Evolutionary conservation across 1,140 invertebrate genomes (phyloP).

Genomic region (Megalonaias nervosa): DNA sequence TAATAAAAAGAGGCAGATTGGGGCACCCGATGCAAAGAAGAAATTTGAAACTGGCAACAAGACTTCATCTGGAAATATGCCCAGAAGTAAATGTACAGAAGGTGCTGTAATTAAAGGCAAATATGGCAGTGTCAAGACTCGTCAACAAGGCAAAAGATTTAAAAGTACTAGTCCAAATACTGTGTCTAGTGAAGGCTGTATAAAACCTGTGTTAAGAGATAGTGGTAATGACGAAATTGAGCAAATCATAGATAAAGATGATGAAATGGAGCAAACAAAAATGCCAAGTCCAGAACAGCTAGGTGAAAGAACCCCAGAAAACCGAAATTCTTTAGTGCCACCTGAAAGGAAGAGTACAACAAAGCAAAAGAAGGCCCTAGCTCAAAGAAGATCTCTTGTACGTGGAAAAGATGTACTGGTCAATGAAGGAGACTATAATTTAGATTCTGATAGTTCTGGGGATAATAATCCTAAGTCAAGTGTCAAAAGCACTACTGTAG

Average conservation of each 20-base stretch:
- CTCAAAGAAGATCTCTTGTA: slow-evolving; percentile 22
- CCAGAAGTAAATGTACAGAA: too few species aligned
- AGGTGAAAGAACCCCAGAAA: slow-evolving; percentile 49
- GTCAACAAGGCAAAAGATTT: too few species aligned
- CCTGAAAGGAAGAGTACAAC: slow-evolving; percentile 46
- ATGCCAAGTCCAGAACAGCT: slow-evolving; percentile 1
- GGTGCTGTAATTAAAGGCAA: too few species aligned
- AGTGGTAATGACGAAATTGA: background rate
- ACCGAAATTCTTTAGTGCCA: slow-evolving; percentile 7
- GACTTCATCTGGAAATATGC: background rate
- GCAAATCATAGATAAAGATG: slow-evolving; percentile 8
- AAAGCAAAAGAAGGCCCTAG: slow-evolving; percentile 50
- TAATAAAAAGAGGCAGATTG: background rate
- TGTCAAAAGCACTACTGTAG: background rate
- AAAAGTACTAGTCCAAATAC: too few species aligned
- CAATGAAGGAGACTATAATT: slow-evolving; percentile 2
- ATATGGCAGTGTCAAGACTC: too few species aligned
- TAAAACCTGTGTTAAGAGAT: too few species aligned
- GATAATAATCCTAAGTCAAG: slow-evolving; percentile 13
- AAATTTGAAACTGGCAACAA: slow-evolving; percentile 2
- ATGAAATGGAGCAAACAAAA: background rate
- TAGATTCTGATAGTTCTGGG: slow-evolving; percentile 24
- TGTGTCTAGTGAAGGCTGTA: too few species aligned
- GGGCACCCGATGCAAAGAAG: background rate
- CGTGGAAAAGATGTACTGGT: slow-evolving; percentile 8